Evolutionary conservation across 2,797 vertebrate species (phyloP).

Genomic region (Hipposideros larvatus): DNA sequence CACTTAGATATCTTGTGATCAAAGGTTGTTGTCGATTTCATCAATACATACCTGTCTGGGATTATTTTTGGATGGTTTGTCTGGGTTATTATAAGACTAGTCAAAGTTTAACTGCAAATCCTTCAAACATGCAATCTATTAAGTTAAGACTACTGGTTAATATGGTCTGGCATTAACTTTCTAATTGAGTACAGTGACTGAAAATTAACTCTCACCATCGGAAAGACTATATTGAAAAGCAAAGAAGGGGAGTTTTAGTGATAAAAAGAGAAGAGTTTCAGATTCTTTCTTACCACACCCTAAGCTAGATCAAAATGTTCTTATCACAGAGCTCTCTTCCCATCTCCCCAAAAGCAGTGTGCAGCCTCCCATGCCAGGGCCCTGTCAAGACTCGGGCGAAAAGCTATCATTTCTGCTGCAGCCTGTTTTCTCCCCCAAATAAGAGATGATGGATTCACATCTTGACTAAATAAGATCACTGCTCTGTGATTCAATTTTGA

Average conservation of each 20-base stretch:
- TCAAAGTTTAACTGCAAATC: conserved; percentile 74
- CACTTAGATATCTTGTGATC: not conserved
- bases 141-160: conserved; percentile 57
- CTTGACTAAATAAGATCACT: conserved; percentile 47
- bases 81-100: conserved; percentile 33
- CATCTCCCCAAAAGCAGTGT: not conserved
- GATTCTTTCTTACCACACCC: not conserved
- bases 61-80: not conserved
- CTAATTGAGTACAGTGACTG: conserved; percentile 57
- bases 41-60: not conserved
- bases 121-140: not conserved
- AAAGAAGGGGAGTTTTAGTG: not conserved
- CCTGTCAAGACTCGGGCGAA: not conserved
- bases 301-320: conserved; percentile 22
- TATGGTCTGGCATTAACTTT: conserved; percentile 73
- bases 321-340: not conserved
- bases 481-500: not conserved
- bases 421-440: not conserved
- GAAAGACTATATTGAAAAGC: conserved; percentile 20
- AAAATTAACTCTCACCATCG: conserved; percentile 65
- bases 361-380: not conserved
- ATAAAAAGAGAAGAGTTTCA: conserved; percentile 10
- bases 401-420: not conserved
- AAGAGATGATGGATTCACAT: conserved; percentile 16
- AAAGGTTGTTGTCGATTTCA: conserved; percentile 1